phyloP scores from a whole-genome alignment of 2,113 vertebrate genomes.

The Nycticryphes semicollaris region DNA sequence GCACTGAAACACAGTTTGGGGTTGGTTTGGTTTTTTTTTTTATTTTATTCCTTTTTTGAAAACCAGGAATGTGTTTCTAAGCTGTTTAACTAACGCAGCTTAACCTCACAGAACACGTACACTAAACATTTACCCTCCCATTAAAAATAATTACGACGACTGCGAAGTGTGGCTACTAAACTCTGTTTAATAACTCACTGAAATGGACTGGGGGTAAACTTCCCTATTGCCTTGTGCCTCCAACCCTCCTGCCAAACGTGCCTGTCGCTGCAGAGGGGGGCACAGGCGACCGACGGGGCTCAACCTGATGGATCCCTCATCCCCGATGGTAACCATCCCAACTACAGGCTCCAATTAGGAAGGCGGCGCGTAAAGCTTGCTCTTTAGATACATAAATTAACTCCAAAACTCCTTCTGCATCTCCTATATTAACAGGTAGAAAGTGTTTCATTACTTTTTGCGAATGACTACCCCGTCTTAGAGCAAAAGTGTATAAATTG shows the following conservation, averaged over 20 bases:
- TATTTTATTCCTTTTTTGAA: neutral
- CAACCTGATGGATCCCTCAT: neutral
- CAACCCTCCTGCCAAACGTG: neutral
- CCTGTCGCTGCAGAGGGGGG: neutral
- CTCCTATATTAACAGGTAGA: constrained; percentile 60
- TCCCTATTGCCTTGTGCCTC: accelerated
- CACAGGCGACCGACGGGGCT: neutral
- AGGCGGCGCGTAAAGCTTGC: neutral
- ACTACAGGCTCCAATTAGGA: neutral
- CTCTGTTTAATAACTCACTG: neutral
- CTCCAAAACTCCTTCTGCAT: constrained; percentile 19
- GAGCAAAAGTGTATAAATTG: constrained; percentile 78
- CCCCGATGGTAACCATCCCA: neutral
- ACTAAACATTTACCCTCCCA: neutral
- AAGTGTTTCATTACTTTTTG: constrained; percentile 72
- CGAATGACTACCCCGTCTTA: constrained; percentile 38
- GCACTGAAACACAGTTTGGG: neutral
- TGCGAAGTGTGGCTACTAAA: neutral
- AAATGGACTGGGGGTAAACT: neutral
- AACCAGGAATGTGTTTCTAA: neutral
- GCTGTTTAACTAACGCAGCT: neutral
- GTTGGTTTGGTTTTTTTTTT: no score
- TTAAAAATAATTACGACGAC: constrained; percentile 12
- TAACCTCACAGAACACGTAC: neutral
- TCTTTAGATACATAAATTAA: constrained; percentile 24